Base-by-base conservation (phyloP, 2,888 invertebrate species). In the Ptilodon capucinus region DNA sequence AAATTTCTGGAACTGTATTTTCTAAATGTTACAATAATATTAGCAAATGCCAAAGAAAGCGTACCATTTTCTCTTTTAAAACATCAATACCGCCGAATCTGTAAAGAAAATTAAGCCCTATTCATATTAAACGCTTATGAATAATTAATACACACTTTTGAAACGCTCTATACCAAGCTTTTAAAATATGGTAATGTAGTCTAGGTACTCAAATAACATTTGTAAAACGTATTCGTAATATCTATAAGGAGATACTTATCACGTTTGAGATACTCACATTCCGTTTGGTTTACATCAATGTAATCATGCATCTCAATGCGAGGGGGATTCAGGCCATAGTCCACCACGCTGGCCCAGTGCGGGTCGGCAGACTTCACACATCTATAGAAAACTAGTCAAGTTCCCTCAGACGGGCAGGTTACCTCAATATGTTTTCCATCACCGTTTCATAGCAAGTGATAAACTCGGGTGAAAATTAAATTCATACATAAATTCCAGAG, bases 241-340 rank as follows among this genome's bases (percentile, higher is more conserved):
- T 43, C 52, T 62, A 51, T 49, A 41, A 42, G 45, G 63, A 51
- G 59, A 54, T 53, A 66, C 63, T 64, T 65, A 60, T 61, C 65
- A 67, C 57, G 36, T 13, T 52, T 50, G 48, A 59, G 68, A 59
- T 59, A 61, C 60, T 55, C 55, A 59, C 57, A 61, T 64, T 61
- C 54, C 52, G 48, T 52, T 34, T 16, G 13, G 23, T 51, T 40
- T 42, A 38, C 42, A 39, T 46, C 55, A 65, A 68, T 66, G n/a
- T 62, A 66, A 66, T 68, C 65, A 60, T 64, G 13, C 44, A 32
- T 32, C 8, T 36, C 39, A 51, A n/a, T n/a, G n/a, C n/a, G n/a
- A n/a, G n/a, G n/a, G n/a, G n/a, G n/a, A n/a, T n/a, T n/a, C n/a
- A n/a, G n/a, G n/a, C n/a, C n/a, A n/a, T n/a, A n/a, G n/a, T n/a